These are phyloP conservation scores for Ochlodes sylvanus DNA, from an alignment of 2,888 invertebrate genomes.

Conservation along the genomic window DNA sequence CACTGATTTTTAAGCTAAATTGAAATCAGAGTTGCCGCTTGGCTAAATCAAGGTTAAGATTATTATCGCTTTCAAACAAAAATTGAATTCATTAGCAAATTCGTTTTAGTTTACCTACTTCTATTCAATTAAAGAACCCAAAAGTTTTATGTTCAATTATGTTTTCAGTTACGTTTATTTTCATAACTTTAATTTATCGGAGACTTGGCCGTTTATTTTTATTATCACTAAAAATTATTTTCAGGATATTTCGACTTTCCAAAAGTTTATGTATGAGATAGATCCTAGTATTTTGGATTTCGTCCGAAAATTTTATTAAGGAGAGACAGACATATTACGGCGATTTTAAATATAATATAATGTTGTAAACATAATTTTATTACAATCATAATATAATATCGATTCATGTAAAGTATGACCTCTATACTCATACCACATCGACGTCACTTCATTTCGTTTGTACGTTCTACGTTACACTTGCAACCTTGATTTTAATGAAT, in stretches of 20 bases:
- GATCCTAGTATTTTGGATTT: not conserved
- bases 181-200: no score
- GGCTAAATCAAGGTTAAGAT: conserved; percentile 3
- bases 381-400: not conserved
- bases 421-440: not conserved
- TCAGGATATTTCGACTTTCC: no score
- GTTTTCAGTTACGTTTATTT: no score
- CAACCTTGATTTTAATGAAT: conserved; percentile 49
- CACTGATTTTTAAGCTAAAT: not conserved
- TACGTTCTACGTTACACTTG: conserved; percentile 19
- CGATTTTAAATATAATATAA: not conserved
- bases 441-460: conserved; percentile 2
- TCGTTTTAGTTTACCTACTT: not conserved
- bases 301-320: no score
- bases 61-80: conserved; percentile 8
- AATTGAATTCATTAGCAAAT: not conserved
- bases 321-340: not conserved
- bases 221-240: no score
- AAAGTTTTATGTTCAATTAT: no score
- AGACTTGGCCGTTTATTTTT: no score
- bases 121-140: not conserved
- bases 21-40: not conserved
- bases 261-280: not conserved
- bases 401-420: not conserved
- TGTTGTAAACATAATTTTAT: no score